Evolutionary conservation across 2,797 vertebrate species (phyloP).

Genomic region (Betta splendens): DNA sequence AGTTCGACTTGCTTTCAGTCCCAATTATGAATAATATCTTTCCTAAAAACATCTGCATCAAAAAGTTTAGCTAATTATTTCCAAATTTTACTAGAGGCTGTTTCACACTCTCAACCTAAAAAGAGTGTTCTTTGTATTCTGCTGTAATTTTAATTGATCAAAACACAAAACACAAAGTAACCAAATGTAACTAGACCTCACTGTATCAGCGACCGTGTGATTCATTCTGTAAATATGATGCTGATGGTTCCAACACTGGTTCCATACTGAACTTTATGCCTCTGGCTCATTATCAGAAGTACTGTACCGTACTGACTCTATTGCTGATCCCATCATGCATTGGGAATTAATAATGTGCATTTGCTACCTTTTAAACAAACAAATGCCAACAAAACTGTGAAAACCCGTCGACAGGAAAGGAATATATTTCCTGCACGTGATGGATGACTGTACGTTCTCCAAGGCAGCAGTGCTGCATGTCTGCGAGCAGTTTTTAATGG

Average conservation of each 20-base stretch:
- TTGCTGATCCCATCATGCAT: constrained; percentile 42
- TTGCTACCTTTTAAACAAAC: constrained; percentile 18
- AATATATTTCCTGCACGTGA: constrained; percentile 41
- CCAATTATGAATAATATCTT: constrained; percentile 29
- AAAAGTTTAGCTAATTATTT: constrained; percentile 46
- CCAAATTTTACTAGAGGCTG: constrained; percentile 29
- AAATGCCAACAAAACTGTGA: constrained; percentile 13
- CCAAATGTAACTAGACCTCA: constrained; percentile 4
- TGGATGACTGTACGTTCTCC: constrained; percentile 43
- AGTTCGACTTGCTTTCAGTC: not conserved
- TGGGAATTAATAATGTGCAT: constrained; percentile 36
- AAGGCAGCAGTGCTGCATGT: constrained; percentile 41
- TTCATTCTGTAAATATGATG: no score
- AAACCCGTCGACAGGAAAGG: constrained; percentile 35
- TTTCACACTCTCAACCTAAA: constrained; percentile 21
- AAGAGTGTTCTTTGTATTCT: constrained; percentile 8
- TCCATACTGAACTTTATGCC: no score
- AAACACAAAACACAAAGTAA: not conserved
- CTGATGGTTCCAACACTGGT: constrained; percentile 4
- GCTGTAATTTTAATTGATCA: not conserved
- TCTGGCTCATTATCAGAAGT: constrained; percentile 16
- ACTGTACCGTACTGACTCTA: constrained; percentile 38
- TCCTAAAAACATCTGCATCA: constrained; percentile 16
- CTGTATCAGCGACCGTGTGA: not conserved
- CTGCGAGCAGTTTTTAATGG: constrained; percentile 58